Percentiles rank a stretch among this genome's conserved stretches.
These are phyloP conservation scores for Anolis carolinensis DNA, from an alignment of 2,113 vertebrate genomes.

Conservation along the genomic window DNA sequence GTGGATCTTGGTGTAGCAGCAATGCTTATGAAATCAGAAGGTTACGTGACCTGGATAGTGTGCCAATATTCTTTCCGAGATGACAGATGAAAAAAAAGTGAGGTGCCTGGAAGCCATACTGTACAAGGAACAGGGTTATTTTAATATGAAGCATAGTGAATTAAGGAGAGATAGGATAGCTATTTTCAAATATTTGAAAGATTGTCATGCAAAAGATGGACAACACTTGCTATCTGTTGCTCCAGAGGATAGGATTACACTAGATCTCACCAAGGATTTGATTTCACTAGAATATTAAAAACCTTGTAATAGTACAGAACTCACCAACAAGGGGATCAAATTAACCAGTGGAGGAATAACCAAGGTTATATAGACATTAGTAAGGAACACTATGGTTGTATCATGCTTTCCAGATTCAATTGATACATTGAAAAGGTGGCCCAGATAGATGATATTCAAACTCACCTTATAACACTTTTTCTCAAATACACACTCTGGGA, in stretches of 20 bases:
- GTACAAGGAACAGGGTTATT: no score
- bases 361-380: not conserved
- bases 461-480: not conserved
- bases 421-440: no score
- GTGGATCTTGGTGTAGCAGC: not conserved
- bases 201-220: not conserved
- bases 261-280: no score
- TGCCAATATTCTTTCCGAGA: no score
- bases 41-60: not conserved
- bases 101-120: no score
- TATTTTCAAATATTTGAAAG: not conserved
- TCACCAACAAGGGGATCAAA: no score
- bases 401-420: not conserved
- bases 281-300: not conserved
- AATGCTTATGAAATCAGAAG: not conserved
- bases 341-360: not conserved
- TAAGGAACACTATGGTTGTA: not conserved
- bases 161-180: not conserved
- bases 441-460: no score
- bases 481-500: not conserved
- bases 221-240: not conserved
- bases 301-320: not conserved
- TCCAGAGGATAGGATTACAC: no score
- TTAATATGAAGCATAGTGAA: not conserved
- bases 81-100: no score